Base-by-base conservation (phyloP, 2,113 vertebrate species). In the Acanthochromis polyacanthus region DNA sequence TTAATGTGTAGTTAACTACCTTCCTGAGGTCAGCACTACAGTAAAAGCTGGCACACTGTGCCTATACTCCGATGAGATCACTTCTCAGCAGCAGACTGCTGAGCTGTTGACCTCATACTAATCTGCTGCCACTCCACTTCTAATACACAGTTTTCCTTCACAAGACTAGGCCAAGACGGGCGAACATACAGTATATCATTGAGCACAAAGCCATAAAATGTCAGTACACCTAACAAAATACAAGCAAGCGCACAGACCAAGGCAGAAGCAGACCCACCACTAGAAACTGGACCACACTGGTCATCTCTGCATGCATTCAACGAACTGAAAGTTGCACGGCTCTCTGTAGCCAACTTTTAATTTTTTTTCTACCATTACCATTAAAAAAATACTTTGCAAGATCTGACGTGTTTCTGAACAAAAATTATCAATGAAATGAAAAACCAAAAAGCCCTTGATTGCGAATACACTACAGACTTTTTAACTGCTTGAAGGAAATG, bases 21-120 rank as follows among this genome's bases (percentile, higher is more conserved):
- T 89, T 92, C 90, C 79, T 93, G 87, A 93, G 90, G 88, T 94
- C 89, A 91, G 83, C 81, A 74, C 85, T 82, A 89, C 89, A 88
- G 85, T 75, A 77, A 83, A 77, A 84, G 80, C 86, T 86, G 77
- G 85, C 87, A 84, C 71, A 83, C 88, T 66, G 78, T 81, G 83
- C 77, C 80, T 79, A 86, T 85, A 86, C 87, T 84, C 87, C 84
- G 87, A 94, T 94, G 91, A 94, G 91, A 92, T 94, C 92, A 93
- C 89, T 90, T 81, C 88, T 92, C 83, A 84, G 86, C 80, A 89
- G 91, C 81, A 90, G 89, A 90, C 85, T 90, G 88, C 90, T 93
- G 88, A 93, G 91, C 86, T 92, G 88, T 86, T 93, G 91, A 91
- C 90, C 89, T 93, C 92, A 92, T 76, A 83, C 91, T 88, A 92